Conservation (phyloP, 2,888 invertebrate genomes). For the Acleris emargana region DNA sequence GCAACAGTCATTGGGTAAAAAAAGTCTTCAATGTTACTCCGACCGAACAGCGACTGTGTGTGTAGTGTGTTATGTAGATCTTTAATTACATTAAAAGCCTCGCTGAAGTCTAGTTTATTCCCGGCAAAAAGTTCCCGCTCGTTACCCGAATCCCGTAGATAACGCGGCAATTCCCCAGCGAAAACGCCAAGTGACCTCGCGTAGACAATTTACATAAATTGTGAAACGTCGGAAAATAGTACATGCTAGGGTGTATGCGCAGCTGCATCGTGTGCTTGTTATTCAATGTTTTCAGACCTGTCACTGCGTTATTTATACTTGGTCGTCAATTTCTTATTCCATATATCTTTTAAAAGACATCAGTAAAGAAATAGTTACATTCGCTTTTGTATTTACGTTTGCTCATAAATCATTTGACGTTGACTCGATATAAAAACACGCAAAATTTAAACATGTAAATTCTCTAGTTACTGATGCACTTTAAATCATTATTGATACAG, state of each 20-base stretch:
- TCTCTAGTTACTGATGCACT: not conserved
- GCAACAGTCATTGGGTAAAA: too few species aligned
- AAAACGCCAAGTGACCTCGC: not conserved
- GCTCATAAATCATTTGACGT: too few species aligned
- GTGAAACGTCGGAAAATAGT: constrained; percentile 17
- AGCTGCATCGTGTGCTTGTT: constrained; percentile 18
- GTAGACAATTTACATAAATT: constrained; percentile 19
- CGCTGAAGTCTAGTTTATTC: constrained; percentile 28
- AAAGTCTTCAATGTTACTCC: too few species aligned
- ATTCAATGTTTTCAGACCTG: constrained; percentile 17
- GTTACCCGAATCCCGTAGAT: constrained; percentile 19
- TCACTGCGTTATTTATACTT: constrained; percentile 15
- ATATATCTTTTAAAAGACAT: not conserved
- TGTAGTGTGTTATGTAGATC: constrained; percentile 9
- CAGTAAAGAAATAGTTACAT: not conserved
- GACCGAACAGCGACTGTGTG: too few species aligned
- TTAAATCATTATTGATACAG: not conserved
- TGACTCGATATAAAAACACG: constrained; percentile 10
- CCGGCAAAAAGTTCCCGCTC: constrained; percentile 26
- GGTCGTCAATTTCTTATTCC: constrained; percentile 14
- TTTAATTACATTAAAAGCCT: constrained; percentile 28
- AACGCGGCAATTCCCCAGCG: constrained; percentile 7
- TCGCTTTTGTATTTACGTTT: not conserved
- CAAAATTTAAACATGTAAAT: constrained; percentile 7
- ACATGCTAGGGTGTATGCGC: constrained; percentile 11